These are phyloP conservation scores for Nymphicus hollandicus DNA, from an alignment of 2,113 vertebrate genomes.

Conservation along the genomic window DNA sequence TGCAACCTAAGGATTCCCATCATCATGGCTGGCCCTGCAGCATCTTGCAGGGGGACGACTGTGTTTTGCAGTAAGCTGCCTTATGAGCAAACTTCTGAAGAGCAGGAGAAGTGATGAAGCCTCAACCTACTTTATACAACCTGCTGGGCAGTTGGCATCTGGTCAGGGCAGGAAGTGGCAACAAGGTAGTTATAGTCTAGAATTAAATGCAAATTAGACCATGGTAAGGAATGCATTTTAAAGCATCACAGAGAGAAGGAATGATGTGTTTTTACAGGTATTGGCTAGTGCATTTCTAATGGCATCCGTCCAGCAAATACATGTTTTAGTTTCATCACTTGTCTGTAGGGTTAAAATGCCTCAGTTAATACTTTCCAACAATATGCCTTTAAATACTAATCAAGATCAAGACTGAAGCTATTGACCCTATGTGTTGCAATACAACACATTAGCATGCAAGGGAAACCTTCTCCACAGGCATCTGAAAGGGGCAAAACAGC, in stretches of 20 bases:
- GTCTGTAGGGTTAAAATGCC: background rate
- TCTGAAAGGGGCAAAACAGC: background rate
- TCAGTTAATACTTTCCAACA: background rate
- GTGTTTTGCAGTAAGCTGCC: background rate
- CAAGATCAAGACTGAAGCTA: background rate
- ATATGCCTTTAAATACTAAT: background rate
- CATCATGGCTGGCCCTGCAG: background rate
- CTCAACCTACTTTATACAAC: background rate
- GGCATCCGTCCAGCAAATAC: background rate
- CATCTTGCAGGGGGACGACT: background rate
- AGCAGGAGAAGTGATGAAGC: background rate
- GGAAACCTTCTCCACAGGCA: background rate
- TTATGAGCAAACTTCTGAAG: background rate
- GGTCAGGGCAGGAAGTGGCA: background rate
- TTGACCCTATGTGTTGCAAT: background rate
- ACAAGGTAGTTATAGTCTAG: background rate
- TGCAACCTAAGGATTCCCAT: background rate
- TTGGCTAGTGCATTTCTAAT: background rate
- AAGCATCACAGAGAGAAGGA: background rate
- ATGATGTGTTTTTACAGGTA: background rate
- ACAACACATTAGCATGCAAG: background rate
- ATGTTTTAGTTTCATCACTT: background rate
- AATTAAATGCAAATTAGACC: background rate
- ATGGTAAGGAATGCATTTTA: background rate
- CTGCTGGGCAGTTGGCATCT: background rate